Evolutionary conservation across 2,113 vertebrate genomes (phyloP).

Genomic region (Coturnix japonica): DNA sequence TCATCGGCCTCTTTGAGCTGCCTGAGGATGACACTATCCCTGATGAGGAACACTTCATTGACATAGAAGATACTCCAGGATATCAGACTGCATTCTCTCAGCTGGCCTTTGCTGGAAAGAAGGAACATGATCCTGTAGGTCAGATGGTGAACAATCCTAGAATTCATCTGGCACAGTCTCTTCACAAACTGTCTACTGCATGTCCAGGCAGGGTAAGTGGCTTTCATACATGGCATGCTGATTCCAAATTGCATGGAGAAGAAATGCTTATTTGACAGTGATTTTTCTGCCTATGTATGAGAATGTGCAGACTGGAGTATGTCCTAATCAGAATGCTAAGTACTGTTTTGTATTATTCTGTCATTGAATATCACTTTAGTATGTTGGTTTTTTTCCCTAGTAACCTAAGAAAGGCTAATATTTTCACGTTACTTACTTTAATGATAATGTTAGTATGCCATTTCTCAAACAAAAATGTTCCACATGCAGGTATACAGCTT

Average conservation of each 20-base stretch:
- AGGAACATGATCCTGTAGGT: constrained; percentile 95
- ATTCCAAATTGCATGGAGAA: not conserved
- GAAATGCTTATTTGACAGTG: not conserved
- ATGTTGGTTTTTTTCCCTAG: not conserved
- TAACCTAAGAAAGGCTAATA: not conserved
- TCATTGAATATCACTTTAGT: not conserved
- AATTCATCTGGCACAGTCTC: constrained; percentile 94
- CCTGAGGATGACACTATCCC: constrained; percentile 97
- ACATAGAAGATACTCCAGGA: constrained; percentile 96
- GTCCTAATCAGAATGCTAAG: not conserved
- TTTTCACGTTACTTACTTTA: not conserved
- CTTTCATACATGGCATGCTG: not conserved
- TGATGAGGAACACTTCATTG: constrained; percentile 97
- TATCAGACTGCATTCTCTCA: constrained; percentile 99
- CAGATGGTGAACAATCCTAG: constrained; percentile 93
- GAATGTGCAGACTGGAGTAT: not conserved
- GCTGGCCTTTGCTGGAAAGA: constrained; percentile 95
- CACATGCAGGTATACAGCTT: not conserved
- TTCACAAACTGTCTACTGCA: constrained; percentile 94
- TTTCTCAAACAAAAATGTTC: not conserved
- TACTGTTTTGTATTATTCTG: not conserved
- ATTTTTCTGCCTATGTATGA: not conserved
- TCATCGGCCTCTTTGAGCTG: constrained; percentile 96
- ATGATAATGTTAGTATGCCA: not conserved
- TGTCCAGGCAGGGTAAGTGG: constrained; percentile 92